Evolutionary conservation across 2,888 invertebrate species (phyloP), one percentile per base, ranked within the genome.

Genomic region (Flabesymbios commensalis): DNA sequence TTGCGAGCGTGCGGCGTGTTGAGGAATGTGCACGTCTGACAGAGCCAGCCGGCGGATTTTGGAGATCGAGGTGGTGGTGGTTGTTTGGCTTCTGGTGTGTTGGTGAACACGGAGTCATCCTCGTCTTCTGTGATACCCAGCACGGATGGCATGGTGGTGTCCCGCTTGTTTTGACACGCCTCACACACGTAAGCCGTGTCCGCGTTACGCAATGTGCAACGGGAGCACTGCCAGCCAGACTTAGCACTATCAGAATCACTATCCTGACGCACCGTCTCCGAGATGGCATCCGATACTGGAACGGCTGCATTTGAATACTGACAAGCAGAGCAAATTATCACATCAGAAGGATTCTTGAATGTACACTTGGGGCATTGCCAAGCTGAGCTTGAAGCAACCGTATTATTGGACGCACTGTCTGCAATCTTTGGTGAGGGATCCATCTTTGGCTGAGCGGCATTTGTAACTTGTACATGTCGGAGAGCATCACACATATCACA

Each of bases 281-380:
- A 24, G n/a, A 43, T 28, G 19, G 42, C 28, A 33, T 48, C 14
- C 33, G 19, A 22, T n/a, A 22, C 26, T 22, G 57, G 24, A 32
- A 47, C 32, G 33, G 28, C 26, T 17, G n/a, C 28, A 26, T 24
- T 7, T 22, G 48, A 22, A n/a, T 51, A 32, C 45, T 91, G 92
- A 79, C 94, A 94, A 0, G 91, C 93, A 10, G 90, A 90, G 78
- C 94, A 94, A 0, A 89, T 89, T 62, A 87, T 85, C 0, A 88
- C 88, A 29, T 86, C 84, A 0, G 86, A 84, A 24, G 89, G 88
- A 83, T 94, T 94, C 33, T 92, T 87, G 58, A 94, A 84, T 2
- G 94, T 94, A 78, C 94, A 94, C 73, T 93, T 91, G 67, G 88
- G 87, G 79, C 94, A 94, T 10, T 91, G 88, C 94, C 94, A 94